Base-by-base conservation (phyloP, 2,888 invertebrate genomes). In the Helicoverpa assulta region DNA sequence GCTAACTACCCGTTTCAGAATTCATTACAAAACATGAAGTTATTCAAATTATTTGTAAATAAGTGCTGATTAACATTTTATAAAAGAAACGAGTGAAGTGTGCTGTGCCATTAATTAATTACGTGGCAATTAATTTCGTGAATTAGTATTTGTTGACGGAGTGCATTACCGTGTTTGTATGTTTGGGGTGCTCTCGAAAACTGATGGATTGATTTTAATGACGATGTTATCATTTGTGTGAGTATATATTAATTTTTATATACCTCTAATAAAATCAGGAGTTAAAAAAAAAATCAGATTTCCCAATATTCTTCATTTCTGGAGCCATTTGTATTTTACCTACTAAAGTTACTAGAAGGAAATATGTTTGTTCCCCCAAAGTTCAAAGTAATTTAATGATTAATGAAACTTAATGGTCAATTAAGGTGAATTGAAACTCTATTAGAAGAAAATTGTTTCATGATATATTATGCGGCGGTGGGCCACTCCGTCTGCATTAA, bases 21-120 rank as follows among this genome's bases (percentile, higher is more conserved):
- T 81, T 71, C 70, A 81, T 76, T 78, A 70, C 21, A 72, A 76
- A 67, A 76, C 69, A 73, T 75, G 57, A 64, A 70, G 67, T 70
- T 76, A 78, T 78, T 81, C 67, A 70, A 76, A 73, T 70, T 21
- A 55, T 73, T 77, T 77, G 51, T 68, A 54, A 51, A 66, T 51
- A 67, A 61, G 60, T 50, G 50, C 56, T 57, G 73, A 64, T 73
- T 77, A 73, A 61, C 60, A 73, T 77, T 73, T 65, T 66, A 40
- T 73, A 5, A 57, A 66, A 59, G n/a, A 55, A 76, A 72, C 26
- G 12, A 18, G 6, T 54, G 37, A 37, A 16, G 50, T 52, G 47
- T 10, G n/a, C 1, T 40, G 29, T 52, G 50, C 53, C 64, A 60
- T 52, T n/a, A 55, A 67, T 56, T 63, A 26, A 57, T 65, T 51